phyloP scores from a whole-genome alignment of 2,797 vertebrate genomes.

The Xerus rutilus region DNA sequence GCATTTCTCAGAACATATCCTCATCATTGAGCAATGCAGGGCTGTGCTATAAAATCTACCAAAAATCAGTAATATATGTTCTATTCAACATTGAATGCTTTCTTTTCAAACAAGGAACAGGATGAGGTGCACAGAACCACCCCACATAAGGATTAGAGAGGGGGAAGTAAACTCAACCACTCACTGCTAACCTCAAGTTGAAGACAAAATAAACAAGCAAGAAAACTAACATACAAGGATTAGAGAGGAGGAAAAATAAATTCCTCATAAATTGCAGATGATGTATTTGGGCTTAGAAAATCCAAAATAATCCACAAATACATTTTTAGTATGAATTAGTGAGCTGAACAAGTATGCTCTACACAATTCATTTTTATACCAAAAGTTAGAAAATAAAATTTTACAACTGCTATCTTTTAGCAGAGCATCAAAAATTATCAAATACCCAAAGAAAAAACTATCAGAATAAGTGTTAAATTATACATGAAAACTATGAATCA shows the following conservation, averaged over 20 bases:
- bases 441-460: not conserved
- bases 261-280: not conserved
- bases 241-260: not conserved
- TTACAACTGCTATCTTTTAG: not conserved
- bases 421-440: not conserved
- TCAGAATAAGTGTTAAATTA: not conserved
- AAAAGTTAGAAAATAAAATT: slow-evolving; percentile 4
- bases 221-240: not conserved
- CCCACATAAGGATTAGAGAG: not conserved
- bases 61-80: not conserved
- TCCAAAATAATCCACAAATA: not conserved
- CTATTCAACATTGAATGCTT: not conserved
- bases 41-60: not conserved
- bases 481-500: not conserved
- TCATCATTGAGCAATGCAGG: not conserved
- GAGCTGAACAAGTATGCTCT: not conserved
- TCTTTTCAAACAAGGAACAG: not conserved
- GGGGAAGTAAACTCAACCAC: not conserved
- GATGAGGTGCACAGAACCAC: not conserved
- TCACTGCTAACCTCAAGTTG: not conserved
- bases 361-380: not conserved
- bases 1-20: not conserved
- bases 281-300: not conserved
- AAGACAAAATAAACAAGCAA: not conserved
- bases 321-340: not conserved